Conservation (phyloP, 2,797 vertebrate genomes). For the Scolopax rusticola region DNA sequence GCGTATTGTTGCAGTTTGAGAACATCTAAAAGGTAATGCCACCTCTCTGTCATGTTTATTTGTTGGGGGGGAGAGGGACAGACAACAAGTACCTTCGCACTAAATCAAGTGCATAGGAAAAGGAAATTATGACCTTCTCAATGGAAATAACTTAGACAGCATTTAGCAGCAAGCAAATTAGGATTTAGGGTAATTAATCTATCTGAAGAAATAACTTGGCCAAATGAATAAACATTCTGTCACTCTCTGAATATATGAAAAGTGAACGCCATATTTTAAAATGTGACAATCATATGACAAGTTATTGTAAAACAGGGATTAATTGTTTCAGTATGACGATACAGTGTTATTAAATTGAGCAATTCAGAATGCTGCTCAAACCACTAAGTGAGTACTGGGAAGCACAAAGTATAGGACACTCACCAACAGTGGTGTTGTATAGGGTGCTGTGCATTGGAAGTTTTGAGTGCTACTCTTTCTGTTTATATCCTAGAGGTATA, state of each 20-base stretch:
- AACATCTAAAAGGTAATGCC: neutral
- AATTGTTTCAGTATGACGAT: neutral
- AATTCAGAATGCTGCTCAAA: neutral
- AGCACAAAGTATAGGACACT: neutral
- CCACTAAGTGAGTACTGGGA: neutral
- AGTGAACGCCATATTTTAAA: neutral
- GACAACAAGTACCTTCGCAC: neutral
- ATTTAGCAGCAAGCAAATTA: neutral
- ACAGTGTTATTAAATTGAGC: neutral
- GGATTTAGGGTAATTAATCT: neutral
- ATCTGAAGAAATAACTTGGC: neutral
- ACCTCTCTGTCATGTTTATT: neutral
- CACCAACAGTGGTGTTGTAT: neutral
- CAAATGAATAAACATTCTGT: neutral
- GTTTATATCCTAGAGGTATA: neutral
- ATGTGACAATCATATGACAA: neutral
- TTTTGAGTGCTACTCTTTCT: neutral
- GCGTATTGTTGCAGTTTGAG: neutral
- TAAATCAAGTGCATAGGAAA: neutral
- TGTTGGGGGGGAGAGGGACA: rapidly evolving
- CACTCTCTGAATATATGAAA: neutral
- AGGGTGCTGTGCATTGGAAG: neutral
- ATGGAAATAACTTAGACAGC: neutral
- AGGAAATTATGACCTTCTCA: neutral
- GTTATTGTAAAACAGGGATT: neutral